Base-by-base conservation (phyloP, 2,888 invertebrate species). In the Pterobdella sp. region DNA sequence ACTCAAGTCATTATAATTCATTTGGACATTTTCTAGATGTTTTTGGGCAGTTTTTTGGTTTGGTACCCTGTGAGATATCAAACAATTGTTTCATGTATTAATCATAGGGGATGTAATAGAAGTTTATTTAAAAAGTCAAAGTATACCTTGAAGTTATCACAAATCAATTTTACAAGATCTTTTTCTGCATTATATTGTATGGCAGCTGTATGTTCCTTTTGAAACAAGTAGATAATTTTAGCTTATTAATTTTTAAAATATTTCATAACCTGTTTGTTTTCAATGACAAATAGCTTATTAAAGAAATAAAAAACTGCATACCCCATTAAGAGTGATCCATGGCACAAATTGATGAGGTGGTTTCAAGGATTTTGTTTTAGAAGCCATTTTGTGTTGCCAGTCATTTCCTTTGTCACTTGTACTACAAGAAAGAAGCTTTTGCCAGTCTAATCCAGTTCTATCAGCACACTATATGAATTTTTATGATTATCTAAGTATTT, bases 281-380 rank as follows among this genome's bases (percentile, higher is more conserved):
- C n/a, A 49, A 49, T 14, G n/a, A 49, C n/a, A 18, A 14, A 18
- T 14, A 49, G n/a, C 14, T 49, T 49, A 49, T 49, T 14, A 49
- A 18, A 18, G n/a, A 18, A 49, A 49, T 49, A 49, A 49, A 14
- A 66, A 7, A n/a, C 26, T 52, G 1, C 1, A 18, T 74, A 82
- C 81, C 75, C 82, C 83, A 77, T 83, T 82, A 0, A 83, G 72
- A 7, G 81, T 80, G 52, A 83, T 78, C 83, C 83, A 83, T 22
- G 83, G 83, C 14, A 83, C 83, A 76, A 79, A 83, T 71, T 78
- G 66, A 74, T 82, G 82, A 0, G 77, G 76, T 29, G 82, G 83
- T 0, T 78, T 71, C 3, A 83, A 77, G 0, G 78, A 78, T 10
- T 80, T 77, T 2, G 83, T 83, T 56, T 77, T 74, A n/a, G 76